Percentiles rank a stretch among this genome's conserved stretches.
These are phyloP conservation scores for Salvelinus alpinus DNA, from an alignment of 2,113 vertebrate species.

Conservation along the genomic window DNA sequence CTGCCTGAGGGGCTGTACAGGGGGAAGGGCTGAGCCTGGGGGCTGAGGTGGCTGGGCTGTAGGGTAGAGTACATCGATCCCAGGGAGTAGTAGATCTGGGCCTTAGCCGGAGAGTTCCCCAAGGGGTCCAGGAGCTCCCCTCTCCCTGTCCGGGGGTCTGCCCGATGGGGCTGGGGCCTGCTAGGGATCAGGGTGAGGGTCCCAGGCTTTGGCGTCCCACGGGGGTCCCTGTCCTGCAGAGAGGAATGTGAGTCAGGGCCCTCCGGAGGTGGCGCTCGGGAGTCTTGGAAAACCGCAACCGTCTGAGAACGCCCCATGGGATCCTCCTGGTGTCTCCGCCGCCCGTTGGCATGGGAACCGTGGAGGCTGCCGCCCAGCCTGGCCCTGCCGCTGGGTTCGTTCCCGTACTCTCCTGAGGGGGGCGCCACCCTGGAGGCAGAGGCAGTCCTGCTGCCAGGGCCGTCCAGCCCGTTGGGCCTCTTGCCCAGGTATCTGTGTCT, in stretches of 20 bases:
- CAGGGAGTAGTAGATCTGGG: slow-evolving; percentile 75
- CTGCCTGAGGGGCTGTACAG: slow-evolving; percentile 66
- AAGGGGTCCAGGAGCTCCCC: slow-evolving; percentile 56
- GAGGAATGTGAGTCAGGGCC: slow-evolving; percentile 71
- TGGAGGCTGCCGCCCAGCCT: slow-evolving; percentile 56
- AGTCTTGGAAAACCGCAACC: slow-evolving; percentile 57
- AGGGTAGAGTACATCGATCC: slow-evolving; percentile 56
- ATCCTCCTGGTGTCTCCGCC: slow-evolving; percentile 69
- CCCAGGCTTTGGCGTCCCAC: slow-evolving; percentile 53
- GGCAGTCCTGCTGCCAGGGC: slow-evolving; percentile 66
- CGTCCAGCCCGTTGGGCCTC: slow-evolving; percentile 73
- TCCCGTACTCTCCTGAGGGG: slow-evolving; percentile 58
- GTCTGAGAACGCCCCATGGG: slow-evolving; percentile 39
- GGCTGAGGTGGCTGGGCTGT: slow-evolving; percentile 38
- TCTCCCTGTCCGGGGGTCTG: slow-evolving; percentile 60
- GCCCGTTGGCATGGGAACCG: slow-evolving; percentile 66
- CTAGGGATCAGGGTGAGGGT: slow-evolving; percentile 52
- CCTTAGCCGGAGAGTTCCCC: slow-evolving; percentile 60
- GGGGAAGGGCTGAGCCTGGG: slow-evolving; percentile 47
- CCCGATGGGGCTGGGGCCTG: slow-evolving; percentile 58
- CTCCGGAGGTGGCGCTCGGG: slow-evolving; percentile 54
- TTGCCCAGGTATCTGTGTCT: slow-evolving; percentile 67
- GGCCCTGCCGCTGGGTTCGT: slow-evolving; percentile 46
- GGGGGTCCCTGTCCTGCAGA: slow-evolving; percentile 63
- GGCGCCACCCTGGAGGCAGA: slow-evolving; percentile 54